Conservation (phyloP, 2,797 vertebrate genomes). For the Mormyrops attenuatus region DNA sequence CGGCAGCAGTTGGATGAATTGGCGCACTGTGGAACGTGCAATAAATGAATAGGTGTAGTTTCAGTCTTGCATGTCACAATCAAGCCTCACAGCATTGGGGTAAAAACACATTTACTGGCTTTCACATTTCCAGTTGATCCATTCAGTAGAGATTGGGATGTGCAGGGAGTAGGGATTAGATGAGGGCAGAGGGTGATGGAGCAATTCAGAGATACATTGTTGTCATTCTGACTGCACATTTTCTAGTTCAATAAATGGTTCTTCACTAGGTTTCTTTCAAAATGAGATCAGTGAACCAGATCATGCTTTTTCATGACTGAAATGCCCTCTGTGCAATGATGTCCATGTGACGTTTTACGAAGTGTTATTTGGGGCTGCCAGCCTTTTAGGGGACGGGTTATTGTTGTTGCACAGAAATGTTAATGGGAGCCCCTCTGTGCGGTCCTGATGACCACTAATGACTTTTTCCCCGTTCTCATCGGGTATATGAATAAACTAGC, state of each 20-base stretch:
- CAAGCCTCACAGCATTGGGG: not conserved
- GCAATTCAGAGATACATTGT: not conserved
- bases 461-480: no score
- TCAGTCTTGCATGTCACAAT: not conserved
- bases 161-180: not conserved
- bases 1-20: not conserved
- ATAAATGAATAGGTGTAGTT: not conserved
- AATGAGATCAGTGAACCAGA: not conserved
- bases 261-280: not conserved
- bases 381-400: not conserved
- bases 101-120: not conserved
- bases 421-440: not conserved
- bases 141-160: not conserved
- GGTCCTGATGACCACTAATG: no score
- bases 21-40: not conserved
- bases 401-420: not conserved
- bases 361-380: not conserved
- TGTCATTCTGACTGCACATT: not conserved
- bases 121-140: not conserved
- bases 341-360: not conserved
- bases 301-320: not conserved
- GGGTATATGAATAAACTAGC: no score
- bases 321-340: not conserved
- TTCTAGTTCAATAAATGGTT: not conserved
- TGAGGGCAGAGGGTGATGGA: not conserved